A percentile compares a stretch with the other conserved stretches of the same genome.
phyloP scores from a whole-genome alignment of 2,888 invertebrate species.

The Torymus tubicola region DNA sequence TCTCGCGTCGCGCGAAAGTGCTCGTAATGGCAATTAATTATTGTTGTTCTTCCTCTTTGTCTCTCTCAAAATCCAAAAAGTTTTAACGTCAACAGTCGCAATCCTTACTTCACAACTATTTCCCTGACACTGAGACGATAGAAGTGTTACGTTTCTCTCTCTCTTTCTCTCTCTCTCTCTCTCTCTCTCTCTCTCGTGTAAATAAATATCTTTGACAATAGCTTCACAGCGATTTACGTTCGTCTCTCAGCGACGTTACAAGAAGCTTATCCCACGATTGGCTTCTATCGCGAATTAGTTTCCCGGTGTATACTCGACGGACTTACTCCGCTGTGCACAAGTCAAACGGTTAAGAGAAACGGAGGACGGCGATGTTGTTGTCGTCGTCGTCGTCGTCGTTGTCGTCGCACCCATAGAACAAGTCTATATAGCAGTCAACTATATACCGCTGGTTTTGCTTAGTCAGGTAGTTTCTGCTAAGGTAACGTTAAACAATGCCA shows the following conservation, averaged over 20 bases:
- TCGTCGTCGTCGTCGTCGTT: too few relatives aligned
- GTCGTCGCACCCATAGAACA: too few relatives aligned
- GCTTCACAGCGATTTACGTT: slow-evolving; percentile 54
- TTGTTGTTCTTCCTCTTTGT: not conserved
- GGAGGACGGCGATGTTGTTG: not conserved
- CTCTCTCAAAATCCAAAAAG: slow-evolving; percentile 47
- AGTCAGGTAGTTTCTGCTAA: not conserved
- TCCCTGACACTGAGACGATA: too few relatives aligned
- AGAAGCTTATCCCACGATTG: slow-evolving; percentile 25
- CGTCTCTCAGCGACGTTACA: slow-evolving; percentile 23
- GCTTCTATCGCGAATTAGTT: slow-evolving; percentile 50
- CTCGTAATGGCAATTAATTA: slow-evolving; percentile 33
- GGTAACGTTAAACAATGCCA: slow-evolving; percentile 22
- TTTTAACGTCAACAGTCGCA: slow-evolving; percentile 30
- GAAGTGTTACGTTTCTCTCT: too few relatives aligned
- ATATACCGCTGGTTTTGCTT: slow-evolving; percentile 29
- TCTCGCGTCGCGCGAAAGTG: not conserved
- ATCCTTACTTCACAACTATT: not conserved
- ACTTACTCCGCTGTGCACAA: slow-evolving; percentile 6
- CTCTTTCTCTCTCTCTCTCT: slow-evolving; percentile 33
- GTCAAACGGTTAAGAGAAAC: slow-evolving; percentile 12
- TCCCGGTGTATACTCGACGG: slow-evolving; percentile 18
- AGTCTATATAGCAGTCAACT: too few relatives aligned
- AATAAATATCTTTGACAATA: slow-evolving; percentile 52
- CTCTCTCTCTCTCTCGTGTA: slow-evolving; percentile 19